phyloP scores from a whole-genome alignment of 2,113 vertebrate species.

The Hippoglossus stenolepis region DNA sequence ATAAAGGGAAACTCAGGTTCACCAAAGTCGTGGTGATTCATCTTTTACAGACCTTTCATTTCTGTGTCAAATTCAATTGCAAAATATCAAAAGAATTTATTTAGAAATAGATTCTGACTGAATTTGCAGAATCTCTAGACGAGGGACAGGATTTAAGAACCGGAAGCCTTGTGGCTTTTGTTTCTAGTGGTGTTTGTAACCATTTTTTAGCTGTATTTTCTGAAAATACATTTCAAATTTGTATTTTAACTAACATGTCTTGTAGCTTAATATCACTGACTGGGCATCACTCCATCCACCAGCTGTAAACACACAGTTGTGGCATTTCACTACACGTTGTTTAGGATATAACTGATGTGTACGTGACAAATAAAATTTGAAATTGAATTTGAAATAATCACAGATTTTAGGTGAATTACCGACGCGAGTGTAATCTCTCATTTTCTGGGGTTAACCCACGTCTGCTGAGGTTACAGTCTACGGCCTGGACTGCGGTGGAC shows the following conservation, averaged over 20 bases:
- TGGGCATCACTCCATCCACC: not conserved
- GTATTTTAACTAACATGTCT: conserved; percentile 3
- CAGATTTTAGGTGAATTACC: conserved; percentile 42
- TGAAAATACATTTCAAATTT: not conserved
- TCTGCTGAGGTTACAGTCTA: conserved; percentile 62
- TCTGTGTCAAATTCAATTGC: too few species aligned
- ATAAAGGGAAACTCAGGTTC: too few species aligned
- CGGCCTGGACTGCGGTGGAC: conserved; percentile 59
- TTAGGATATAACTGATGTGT: not conserved
- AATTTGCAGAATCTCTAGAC: too few species aligned
- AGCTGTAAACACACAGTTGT: not conserved
- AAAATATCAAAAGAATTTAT: not conserved
- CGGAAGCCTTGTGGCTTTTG: too few species aligned
- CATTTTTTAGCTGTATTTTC: too few species aligned
- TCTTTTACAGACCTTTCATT: too few species aligned
- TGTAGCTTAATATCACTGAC: conserved; percentile 12
- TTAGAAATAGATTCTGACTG: too few species aligned
- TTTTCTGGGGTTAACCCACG: conserved; percentile 55
- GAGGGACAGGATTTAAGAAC: too few species aligned
- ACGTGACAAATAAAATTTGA: not conserved
- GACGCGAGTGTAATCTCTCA: conserved; percentile 37
- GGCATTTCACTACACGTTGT: not conserved
- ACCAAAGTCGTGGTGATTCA: too few species aligned
- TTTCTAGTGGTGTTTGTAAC: too few species aligned
- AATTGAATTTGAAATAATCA: conserved; percentile 24